Evolutionary conservation across 1,140 invertebrate species (phyloP), one percentile per base, ranked within the genome.

Genomic region (Drosophila obscura): DNA sequence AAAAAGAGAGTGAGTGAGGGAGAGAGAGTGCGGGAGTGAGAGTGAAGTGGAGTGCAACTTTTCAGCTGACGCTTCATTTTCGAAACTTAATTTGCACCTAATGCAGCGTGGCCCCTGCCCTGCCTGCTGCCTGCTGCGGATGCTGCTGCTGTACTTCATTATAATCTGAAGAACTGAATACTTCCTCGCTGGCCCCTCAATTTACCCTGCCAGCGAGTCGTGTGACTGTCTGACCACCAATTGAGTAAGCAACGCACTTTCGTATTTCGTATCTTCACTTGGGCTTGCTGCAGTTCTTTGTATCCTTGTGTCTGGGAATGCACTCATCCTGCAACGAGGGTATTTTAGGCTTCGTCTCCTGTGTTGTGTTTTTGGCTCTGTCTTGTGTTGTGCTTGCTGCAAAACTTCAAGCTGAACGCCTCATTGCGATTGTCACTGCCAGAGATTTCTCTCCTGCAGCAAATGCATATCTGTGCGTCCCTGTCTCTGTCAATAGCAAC

Each of bases 331-430:
- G 26, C 31, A 2, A 24, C 0, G 44, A 15, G 15, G 19, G 19
- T 35, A 58, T 24, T 57, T 65, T 4, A 1, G 31, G 52, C 19
- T 44, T 28, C 48, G 50, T 44, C 39, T 58, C 48, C 19, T 26
- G 44, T 53, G 28, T 26, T 16, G 51, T 61, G 41, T 24, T 24
- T 60, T 28, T 46, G 53, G 60, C 28, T 44, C 41, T 60, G 53
- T 62, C 48, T 51, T 73, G 57, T 74, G 62, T 48, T 57, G 77
- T 45, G 31, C 52, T 52, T 79, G 76, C 56, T 64, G 59, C 72
- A 62, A 49, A 87, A 77, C 74, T 84, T 87, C 82, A 74, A 84
- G 77, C 68, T 77, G 73, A 84, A 81, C 81, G 69, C 77, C 78
- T 85, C 59, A 73, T 60, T 76, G 80, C 52, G 80, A 85, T 71